A percentile compares a stretch with the other conserved stretches of the same genome.
phyloP scores from a whole-genome alignment of 2,113 vertebrate species.

The Takifugu flavidus region DNA sequence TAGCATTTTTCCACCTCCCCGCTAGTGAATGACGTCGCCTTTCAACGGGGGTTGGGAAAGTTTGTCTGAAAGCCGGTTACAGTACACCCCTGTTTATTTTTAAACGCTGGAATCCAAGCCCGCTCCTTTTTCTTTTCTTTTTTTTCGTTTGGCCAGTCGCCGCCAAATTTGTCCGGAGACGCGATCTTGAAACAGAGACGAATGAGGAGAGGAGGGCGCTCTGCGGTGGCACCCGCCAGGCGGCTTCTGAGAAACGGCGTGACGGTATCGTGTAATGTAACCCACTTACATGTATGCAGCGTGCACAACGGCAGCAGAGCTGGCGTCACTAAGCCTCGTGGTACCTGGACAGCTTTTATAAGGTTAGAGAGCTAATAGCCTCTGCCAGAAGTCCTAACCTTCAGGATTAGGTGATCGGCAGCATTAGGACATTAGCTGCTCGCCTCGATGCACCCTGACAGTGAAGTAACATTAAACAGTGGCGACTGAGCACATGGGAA shows the following conservation, averaged over 20 bases:
- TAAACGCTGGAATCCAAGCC: slow-evolving; percentile 64
- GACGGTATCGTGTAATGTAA: slow-evolving; percentile 30
- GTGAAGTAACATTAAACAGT: slow-evolving; percentile 30
- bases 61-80: slow-evolving; percentile 62
- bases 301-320: slow-evolving; percentile 21
- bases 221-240: background rate
- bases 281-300: slow-evolving; percentile 29
- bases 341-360: slow-evolving; percentile 46
- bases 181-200: slow-evolving; percentile 46
- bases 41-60: slow-evolving; percentile 46
- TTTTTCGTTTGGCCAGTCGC: slow-evolving; percentile 21
- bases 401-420: slow-evolving; percentile 57
- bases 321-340: slow-evolving; percentile 37
- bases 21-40: slow-evolving; percentile 54
- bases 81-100: slow-evolving; percentile 76
- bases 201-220: slow-evolving; percentile 20
- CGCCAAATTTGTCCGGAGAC: slow-evolving; percentile 49
- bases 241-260: slow-evolving; percentile 15
- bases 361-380: slow-evolving; percentile 44
- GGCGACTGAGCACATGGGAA: slow-evolving; percentile 16
- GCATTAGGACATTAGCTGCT: slow-evolving; percentile 59
- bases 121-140: slow-evolving; percentile 14
- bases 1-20: slow-evolving; percentile 59
- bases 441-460: slow-evolving; percentile 40
- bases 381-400: slow-evolving; percentile 53